Conservation (phyloP, 2,888 invertebrate species). For the Mermis nigrescens region DNA sequence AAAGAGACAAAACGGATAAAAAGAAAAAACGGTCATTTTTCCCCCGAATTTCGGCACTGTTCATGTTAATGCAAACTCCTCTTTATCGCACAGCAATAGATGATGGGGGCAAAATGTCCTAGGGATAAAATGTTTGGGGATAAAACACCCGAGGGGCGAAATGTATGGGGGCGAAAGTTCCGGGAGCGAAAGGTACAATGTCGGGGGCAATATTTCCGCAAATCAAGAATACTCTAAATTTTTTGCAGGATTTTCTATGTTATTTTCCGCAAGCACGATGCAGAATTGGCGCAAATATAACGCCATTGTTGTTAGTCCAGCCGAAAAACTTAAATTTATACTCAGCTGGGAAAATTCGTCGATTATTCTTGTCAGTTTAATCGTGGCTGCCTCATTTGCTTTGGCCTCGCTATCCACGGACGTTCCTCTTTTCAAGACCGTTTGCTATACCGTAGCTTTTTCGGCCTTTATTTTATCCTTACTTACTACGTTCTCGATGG, state of each 20-base stretch:
- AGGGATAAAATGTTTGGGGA: no score
- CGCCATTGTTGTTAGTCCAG: conserved; percentile 5
- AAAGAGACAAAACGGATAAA: no score
- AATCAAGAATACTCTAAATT: no score
- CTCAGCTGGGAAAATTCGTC: conserved; percentile 25
- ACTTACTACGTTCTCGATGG: not conserved
- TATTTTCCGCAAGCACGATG: not conserved
- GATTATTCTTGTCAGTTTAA: conserved; percentile 17
- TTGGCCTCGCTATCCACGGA: not conserved
- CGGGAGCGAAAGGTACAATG: no score
- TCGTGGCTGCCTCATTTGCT: conserved; percentile 16
- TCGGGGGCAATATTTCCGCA: no score
- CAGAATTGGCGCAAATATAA: conserved; percentile 11
- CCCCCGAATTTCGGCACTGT: no score
- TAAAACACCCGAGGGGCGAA: no score
- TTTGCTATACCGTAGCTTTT: not conserved
- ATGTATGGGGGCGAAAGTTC: no score
- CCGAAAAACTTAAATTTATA: conserved; percentile 28
- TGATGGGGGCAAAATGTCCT: no score
- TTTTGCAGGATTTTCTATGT: conserved; percentile 1
- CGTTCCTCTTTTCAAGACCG: not conserved
- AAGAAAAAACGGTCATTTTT: no score
- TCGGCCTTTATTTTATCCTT: not conserved
- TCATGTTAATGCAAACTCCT: no score
- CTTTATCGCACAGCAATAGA: no score